These are phyloP conservation scores for Caenorhabditis sulstoni DNA, from an alignment of 2,888 invertebrate species.

Conservation along the genomic window DNA sequence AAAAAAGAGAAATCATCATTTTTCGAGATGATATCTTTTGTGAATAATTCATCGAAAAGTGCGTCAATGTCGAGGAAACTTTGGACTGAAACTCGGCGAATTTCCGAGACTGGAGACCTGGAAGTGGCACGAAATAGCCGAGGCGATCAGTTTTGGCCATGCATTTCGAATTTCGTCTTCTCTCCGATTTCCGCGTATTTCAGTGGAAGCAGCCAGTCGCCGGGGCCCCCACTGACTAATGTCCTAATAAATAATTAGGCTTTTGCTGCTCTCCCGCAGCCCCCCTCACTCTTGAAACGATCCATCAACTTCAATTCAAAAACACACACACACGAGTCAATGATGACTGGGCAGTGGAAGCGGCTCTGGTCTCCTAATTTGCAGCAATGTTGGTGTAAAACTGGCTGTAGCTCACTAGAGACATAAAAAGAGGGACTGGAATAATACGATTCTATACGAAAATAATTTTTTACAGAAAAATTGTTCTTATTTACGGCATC, in stretches of 20 bases:
- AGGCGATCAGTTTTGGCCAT: neutral
- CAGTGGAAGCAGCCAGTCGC: neutral
- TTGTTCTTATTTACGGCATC: neutral
- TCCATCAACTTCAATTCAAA: constrained; percentile 20
- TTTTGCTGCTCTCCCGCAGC: neutral
- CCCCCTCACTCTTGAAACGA: constrained; percentile 26
- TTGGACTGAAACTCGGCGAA: neutral
- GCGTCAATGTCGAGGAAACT: neutral
- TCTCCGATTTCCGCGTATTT: neutral
- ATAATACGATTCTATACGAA: neutral
- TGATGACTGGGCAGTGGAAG: neutral
- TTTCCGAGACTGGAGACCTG: neutral
- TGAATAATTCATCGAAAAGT: constrained; percentile 17
- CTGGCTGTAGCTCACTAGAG: neutral
- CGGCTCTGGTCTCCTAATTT: constrained; percentile 18
- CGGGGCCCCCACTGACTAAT: constrained; percentile 26
- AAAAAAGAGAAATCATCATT: neutral
- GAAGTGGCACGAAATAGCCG: neutral
- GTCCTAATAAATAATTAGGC: constrained; percentile 43
- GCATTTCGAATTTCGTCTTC: constrained; percentile 3
- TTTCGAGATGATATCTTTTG: neutral
- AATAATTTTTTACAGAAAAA: neutral
- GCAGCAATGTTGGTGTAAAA: neutral
- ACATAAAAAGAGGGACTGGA: constrained; percentile 6
- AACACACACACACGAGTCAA: too few species aligned